phyloP scores from a whole-genome alignment of 2,888 invertebrate genomes.

The Patella ulyssiponensis region DNA sequence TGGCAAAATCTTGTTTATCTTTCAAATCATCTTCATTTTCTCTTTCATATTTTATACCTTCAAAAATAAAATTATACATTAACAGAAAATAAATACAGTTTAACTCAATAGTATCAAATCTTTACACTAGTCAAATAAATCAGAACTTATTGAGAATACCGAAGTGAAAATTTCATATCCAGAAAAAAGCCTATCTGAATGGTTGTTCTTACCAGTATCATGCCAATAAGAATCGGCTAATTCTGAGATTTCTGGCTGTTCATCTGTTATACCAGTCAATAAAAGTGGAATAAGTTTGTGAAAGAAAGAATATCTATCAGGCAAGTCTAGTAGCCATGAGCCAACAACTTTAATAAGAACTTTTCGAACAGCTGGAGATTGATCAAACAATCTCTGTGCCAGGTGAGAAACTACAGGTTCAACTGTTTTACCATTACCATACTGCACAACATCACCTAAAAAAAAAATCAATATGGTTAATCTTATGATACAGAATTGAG shows the following conservation, averaged over 20 bases:
- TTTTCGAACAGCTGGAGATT: constrained; percentile 82
- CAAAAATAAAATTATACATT: constrained; percentile 13
- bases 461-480: constrained; percentile 12
- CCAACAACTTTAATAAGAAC: constrained; percentile 85
- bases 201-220: constrained; percentile 65
- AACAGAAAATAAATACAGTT: neutral
- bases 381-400: constrained; percentile 90
- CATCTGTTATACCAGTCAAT: constrained; percentile 88
- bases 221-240: constrained; percentile 70
- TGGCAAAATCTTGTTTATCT: constrained; percentile 84
- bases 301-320: constrained; percentile 92
- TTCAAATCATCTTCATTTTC: constrained; percentile 92
- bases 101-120: neutral
- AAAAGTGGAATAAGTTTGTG: constrained; percentile 87
- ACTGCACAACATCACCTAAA: constrained; percentile 76
- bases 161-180: too few species aligned
- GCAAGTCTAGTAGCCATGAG: constrained; percentile 83
- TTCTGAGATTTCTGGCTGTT: constrained; percentile 78
- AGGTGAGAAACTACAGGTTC: constrained; percentile 84
- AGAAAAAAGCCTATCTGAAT: neutral
- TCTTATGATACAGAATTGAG: too few species aligned
- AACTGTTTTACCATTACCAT: constrained; percentile 82
- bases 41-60: constrained; percentile 84
- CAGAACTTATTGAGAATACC: too few species aligned
- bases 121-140: neutral